Percentiles rank a stretch among this genome's conserved stretches.
Evolutionary conservation across 2,888 invertebrate species (phyloP).

Genomic region (Toxonevra muliebris): DNA sequence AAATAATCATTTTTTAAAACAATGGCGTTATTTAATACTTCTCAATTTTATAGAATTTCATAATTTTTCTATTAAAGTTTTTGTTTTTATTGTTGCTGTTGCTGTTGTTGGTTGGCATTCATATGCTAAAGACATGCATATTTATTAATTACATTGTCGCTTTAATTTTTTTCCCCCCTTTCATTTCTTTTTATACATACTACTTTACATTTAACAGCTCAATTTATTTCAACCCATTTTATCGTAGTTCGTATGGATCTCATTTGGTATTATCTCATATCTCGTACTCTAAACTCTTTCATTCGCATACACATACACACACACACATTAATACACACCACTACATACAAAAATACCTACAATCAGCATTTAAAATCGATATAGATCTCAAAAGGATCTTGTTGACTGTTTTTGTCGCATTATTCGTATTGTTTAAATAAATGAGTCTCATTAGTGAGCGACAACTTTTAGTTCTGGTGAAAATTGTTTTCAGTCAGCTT

Average conservation of each 20-base stretch:
- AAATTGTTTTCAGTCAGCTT: slow-evolving; percentile 59
- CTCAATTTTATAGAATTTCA: no score
- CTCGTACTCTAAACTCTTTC: no score
- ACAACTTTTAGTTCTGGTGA: slow-evolving; percentile 63
- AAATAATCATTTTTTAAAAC: no score
- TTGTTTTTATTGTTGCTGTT: no score
- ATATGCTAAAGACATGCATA: slow-evolving; percentile 25
- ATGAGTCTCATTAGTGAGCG: slow-evolving; percentile 57
- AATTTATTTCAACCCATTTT: slow-evolving; percentile 39
- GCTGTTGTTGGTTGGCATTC: neutral
- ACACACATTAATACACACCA: no score
- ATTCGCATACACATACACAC: no score
- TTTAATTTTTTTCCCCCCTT: slow-evolving; percentile 32
- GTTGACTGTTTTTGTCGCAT: slow-evolving; percentile 51
- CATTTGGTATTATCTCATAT: no score
- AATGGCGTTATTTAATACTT: no score
- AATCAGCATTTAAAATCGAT: slow-evolving; percentile 46
- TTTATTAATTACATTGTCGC: slow-evolving; percentile 58
- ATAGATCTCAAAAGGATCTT: slow-evolving; percentile 63
- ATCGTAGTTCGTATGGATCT: neutral
- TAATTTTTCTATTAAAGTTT: no score
- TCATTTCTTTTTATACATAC: slow-evolving; percentile 34
- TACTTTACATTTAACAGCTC: slow-evolving; percentile 44
- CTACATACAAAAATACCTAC: slow-evolving; percentile 10
- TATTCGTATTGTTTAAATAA: slow-evolving; percentile 45